These are phyloP conservation scores for Drosophila lini DNA, from an alignment of 1,140 invertebrate genomes.

Conservation along the genomic window DNA sequence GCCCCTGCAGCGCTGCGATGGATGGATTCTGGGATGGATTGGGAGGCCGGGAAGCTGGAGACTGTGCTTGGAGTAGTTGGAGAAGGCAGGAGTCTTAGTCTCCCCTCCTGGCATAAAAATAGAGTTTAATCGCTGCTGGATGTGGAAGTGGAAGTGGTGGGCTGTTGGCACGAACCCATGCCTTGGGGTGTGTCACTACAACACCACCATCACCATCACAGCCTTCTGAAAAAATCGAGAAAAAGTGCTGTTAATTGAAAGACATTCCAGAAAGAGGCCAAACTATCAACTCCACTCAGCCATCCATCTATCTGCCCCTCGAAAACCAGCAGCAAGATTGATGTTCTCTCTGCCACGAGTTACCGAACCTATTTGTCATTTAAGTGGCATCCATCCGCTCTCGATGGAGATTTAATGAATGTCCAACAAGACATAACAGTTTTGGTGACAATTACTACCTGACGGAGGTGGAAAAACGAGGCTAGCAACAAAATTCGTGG, in stretches of 20 bases:
- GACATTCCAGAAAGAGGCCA: constrained; percentile 43
- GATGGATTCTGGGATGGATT: constrained; percentile 17
- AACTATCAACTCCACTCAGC: constrained; percentile 22
- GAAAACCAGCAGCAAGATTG: constrained; percentile 21
- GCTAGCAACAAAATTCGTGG: neutral
- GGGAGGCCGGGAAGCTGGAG: neutral
- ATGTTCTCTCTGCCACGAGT: constrained; percentile 6
- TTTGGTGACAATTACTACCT: constrained; percentile 10
- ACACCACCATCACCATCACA: constrained; percentile 27
- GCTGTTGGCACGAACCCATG: constrained; percentile 14
- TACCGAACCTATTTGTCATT: constrained; percentile 26
- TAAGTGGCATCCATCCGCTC: constrained; percentile 20
- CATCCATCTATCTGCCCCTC: constrained; percentile 7
- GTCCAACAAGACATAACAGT: constrained; percentile 30
- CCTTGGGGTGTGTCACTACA: constrained; percentile 40
- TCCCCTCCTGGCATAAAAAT: constrained; percentile 51
- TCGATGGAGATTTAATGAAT: constrained; percentile 40
- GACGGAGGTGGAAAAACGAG: constrained; percentile 16
- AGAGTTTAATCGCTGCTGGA: constrained; percentile 59
- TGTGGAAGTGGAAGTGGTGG: constrained; percentile 20
- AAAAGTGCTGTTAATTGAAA: constrained; percentile 66
- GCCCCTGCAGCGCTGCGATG: constrained; percentile 63
- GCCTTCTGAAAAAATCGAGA: constrained; percentile 2
- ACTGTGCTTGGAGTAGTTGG: neutral
- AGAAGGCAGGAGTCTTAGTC: neutral